phyloP scores from a whole-genome alignment of 2,888 invertebrate species.

The Agrochola circellaris region DNA sequence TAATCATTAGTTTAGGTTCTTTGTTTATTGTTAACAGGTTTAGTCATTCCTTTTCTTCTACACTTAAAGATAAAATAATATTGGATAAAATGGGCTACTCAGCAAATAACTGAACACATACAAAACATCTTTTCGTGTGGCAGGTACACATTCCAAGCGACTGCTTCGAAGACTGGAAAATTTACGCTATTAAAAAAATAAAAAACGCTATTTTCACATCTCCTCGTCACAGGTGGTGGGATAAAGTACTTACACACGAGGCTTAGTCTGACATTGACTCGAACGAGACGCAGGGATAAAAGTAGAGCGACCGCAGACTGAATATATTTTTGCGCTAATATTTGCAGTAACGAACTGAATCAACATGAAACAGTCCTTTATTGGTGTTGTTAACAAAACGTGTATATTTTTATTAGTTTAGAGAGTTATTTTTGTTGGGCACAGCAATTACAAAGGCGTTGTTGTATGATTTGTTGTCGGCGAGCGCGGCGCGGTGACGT shows the following conservation, averaged over 20 bases:
- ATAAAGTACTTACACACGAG: slow-evolving; percentile 75
- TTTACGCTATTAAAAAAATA: slow-evolving; percentile 66
- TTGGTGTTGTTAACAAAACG: slow-evolving; percentile 53
- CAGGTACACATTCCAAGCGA: slow-evolving; percentile 27
- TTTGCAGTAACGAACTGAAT: slow-evolving; percentile 52
- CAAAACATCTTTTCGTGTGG: slow-evolving; percentile 33
- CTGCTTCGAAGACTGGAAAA: slow-evolving; percentile 46
- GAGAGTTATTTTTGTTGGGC: slow-evolving; percentile 40
- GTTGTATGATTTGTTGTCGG: slow-evolving; percentile 47
- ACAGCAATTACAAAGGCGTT: slow-evolving; percentile 64
- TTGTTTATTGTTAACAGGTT: neutral
- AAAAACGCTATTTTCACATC: slow-evolving; percentile 67
- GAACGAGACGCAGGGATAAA: slow-evolving; percentile 71
- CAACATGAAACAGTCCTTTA: slow-evolving; percentile 56
- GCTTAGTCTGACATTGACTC: slow-evolving; percentile 79
- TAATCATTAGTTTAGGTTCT: neutral
- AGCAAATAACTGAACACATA: slow-evolving; percentile 37
- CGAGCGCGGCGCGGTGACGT: slow-evolving; percentile 10
- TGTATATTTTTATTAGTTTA: slow-evolving; percentile 58
- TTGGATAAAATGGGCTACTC: neutral
- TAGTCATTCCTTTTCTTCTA: neutral
- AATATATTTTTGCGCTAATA: slow-evolving; percentile 55
- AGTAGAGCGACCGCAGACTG: slow-evolving; percentile 34
- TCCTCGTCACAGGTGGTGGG: slow-evolving; percentile 76
- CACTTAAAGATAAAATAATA: neutral